Evolutionary conservation across 2,113 vertebrate genomes (phyloP).

Genomic region (Strix aluco): DNA sequence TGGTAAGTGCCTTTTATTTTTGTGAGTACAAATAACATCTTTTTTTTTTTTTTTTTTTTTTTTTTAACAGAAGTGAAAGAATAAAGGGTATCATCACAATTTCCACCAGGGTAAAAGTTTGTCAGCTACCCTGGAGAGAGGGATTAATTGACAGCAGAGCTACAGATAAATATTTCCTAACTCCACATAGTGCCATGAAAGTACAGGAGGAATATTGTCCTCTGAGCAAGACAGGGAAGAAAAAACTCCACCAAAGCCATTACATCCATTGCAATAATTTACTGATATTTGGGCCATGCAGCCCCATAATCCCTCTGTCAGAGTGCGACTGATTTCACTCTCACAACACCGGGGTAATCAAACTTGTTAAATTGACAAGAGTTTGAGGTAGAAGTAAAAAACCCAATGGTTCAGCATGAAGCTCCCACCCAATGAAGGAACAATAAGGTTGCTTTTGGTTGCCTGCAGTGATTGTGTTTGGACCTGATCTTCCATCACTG

Average conservation of each 20-base stretch:
- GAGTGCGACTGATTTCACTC: not conserved
- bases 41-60: not conserved
- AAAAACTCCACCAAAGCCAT: not conserved
- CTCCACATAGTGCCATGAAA: not conserved
- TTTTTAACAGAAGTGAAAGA: not conserved
- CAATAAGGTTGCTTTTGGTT: not conserved
- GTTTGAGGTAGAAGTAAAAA: not conserved
- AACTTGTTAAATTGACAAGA: not conserved
- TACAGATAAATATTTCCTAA: not conserved
- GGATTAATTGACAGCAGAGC: not conserved
- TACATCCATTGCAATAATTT: not conserved
- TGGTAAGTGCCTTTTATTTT: not conserved
- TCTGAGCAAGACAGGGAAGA: not conserved
- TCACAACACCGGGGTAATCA: not conserved
- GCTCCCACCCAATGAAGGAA: not conserved
- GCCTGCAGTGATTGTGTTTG: not conserved
- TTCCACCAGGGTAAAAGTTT: not conserved
- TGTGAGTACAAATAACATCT: not conserved
- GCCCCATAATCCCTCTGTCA: not conserved
- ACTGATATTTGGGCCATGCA: not conserved
- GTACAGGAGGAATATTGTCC: not conserved
- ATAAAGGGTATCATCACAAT: not conserved
- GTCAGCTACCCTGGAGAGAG: not conserved
- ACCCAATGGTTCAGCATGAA: not conserved
- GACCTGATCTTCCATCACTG: not conserved